Percentiles rank a stretch among this genome's conserved stretches.
phyloP scores from a whole-genome alignment of 2,888 invertebrate species.

The Augochlorella aurata region DNA sequence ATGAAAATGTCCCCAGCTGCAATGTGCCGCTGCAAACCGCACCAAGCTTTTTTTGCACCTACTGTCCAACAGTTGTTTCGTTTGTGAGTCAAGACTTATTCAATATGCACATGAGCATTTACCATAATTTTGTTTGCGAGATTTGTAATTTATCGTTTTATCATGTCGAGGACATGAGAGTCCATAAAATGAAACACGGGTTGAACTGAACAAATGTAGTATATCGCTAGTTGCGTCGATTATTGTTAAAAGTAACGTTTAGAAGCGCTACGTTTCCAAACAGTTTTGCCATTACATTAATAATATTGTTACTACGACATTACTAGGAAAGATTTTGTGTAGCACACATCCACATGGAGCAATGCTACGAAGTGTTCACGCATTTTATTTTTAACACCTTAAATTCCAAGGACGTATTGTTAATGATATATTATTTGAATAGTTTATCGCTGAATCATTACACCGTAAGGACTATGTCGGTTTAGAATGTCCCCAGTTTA shows the following conservation, averaged over 20 bases:
- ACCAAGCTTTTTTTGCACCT: constrained; percentile 50
- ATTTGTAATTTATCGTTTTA: constrained; percentile 52
- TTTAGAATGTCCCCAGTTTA: background rate
- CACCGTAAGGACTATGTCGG: background rate
- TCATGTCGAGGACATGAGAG: constrained; percentile 10
- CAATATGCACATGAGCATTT: constrained; percentile 46
- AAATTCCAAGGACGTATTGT: background rate
- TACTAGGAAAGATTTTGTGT: background rate
- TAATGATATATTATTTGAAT: background rate
- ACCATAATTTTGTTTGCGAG: constrained; percentile 58
- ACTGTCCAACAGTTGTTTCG: constrained; percentile 42
- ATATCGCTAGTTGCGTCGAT: background rate
- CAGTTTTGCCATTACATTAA: background rate
- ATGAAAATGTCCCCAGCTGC: background rate
- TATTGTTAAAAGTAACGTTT: background rate
- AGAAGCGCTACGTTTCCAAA: background rate
- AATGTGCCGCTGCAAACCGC: background rate
- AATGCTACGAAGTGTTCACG: background rate
- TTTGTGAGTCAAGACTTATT: constrained; percentile 36
- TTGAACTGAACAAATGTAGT: no score
- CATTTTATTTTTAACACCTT: background rate
- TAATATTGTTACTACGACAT: background rate
- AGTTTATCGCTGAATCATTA: background rate
- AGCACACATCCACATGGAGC: background rate
- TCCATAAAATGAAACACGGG: constrained; percentile 31